Evolutionary conservation across 2,113 vertebrate species (phyloP), one percentile per base, ranked within the genome.

Genomic region (Boulengeromyrus knoepffleri): DNA sequence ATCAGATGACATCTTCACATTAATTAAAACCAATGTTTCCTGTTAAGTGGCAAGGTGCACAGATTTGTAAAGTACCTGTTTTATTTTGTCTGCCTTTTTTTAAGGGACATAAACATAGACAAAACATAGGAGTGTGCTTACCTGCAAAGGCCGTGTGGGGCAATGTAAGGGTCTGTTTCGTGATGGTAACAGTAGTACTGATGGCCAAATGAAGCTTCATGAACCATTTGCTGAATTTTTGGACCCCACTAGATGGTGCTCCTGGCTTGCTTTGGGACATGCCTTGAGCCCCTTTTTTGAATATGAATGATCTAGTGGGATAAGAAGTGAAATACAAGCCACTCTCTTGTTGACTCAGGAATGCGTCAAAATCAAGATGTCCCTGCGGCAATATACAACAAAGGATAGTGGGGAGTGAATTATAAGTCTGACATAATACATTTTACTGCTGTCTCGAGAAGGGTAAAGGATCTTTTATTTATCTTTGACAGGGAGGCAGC

Each of bases 401-500:
- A 9, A 31, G 39, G 46, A 15, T 47, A n/a, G 3, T 47, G 24
- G 27, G 24, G 12, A 47, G 42, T 13, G 47, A 56, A 21, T 42
- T 36, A 7, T 27, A 87, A 49, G 19, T 47, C 45, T 85, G 39
- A n/a, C 6, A 49, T n/a, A 12, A 85, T 49, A n/a, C 4, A 3
- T 24, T 24, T 49, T 49, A 47, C 53, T 0, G 31, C 9, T 4
- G 8, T 9, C 36, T 21, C 36, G 4, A 88, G 7, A n/a, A 15
- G n/a, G 5, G 1, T 88, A 2, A 88, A 45, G 53, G 36, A 10
- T 15, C 56, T n/a, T 62, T 45, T 31, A 1, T 27, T 88, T 53
- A 4, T 53, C 27, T 53, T 42, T 70, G 17, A 7, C 94, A 99
- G 99, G 95, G 99, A 99, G 94, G 99, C 99, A 0, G 98, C 98